phyloP scores from a whole-genome alignment of 92 coral and sea anemone genomes.

The Epizoanthus ramosus region DNA sequence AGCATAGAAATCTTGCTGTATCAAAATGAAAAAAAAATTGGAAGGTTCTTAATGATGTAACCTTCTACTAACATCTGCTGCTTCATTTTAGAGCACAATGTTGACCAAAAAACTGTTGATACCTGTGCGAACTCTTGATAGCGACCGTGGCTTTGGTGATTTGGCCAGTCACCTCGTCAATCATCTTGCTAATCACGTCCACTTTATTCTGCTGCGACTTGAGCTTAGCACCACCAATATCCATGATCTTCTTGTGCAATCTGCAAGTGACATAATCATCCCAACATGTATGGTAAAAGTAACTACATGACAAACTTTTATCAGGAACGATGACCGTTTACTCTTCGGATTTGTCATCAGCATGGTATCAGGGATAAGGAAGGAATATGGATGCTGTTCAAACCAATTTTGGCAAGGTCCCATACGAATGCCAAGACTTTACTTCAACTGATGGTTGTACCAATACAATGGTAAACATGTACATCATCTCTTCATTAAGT shows the following conservation, averaged over 20 bases:
- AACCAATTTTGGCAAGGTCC: no score
- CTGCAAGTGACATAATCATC: conserved; percentile 43
- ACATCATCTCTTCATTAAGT: no score
- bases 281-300: no score
- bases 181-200: conserved; percentile 83
- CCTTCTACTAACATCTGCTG: background rate
- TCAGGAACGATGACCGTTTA: background rate
- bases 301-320: background rate
- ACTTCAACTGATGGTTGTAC: no score
- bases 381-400: no score
- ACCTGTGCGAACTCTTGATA: conserved; percentile 94
- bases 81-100: background rate
- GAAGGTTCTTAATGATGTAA: no score
- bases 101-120: background rate
- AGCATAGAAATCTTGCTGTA: no score
- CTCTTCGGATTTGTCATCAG: no score
- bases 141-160: conserved; percentile 95
- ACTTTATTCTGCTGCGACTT: conserved; percentile 87
- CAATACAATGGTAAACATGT: no score
- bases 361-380: no score
- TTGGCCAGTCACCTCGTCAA: conserved; percentile 88
- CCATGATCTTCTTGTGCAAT: conserved; percentile 98
- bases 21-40: no score
- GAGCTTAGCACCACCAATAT: conserved; percentile 95
- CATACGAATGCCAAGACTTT: no score